phyloP scores from a whole-genome alignment of 2,113 vertebrate species.

The Dasyornis broadbenti region DNA sequence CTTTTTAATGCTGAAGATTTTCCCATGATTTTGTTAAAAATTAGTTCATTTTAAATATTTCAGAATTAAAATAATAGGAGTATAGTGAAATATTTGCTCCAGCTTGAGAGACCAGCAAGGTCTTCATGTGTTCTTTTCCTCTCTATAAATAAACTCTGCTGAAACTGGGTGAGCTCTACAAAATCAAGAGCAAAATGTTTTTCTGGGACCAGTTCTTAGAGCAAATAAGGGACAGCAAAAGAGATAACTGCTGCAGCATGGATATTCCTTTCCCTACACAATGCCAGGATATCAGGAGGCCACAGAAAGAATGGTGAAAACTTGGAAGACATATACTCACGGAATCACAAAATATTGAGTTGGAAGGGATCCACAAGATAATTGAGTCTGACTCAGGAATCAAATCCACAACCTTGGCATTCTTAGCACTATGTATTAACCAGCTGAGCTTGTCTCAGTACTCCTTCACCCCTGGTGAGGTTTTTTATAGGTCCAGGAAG shows the following conservation, averaged over 20 bases:
- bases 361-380: background rate
- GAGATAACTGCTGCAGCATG: background rate
- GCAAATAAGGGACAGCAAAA: background rate
- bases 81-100: background rate
- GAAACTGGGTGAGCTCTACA: background rate
- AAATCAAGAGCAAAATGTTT: background rate
- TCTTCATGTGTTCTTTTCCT: background rate
- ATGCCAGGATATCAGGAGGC: background rate
- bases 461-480: background rate
- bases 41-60: background rate
- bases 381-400: background rate
- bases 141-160: background rate
- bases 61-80: background rate
- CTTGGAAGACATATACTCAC: background rate
- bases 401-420: background rate
- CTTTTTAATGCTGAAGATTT: background rate
- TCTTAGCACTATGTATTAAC: background rate
- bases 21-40: background rate
- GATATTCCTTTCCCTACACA: background rate
- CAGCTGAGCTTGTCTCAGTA: background rate
- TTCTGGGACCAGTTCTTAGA: background rate
- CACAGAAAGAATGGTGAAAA: background rate
- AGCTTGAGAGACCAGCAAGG: background rate
- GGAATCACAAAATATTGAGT: background rate
- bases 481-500: background rate